Base-by-base conservation (phyloP, 1,140 invertebrate species). In the Zophobas atratus region DNA sequence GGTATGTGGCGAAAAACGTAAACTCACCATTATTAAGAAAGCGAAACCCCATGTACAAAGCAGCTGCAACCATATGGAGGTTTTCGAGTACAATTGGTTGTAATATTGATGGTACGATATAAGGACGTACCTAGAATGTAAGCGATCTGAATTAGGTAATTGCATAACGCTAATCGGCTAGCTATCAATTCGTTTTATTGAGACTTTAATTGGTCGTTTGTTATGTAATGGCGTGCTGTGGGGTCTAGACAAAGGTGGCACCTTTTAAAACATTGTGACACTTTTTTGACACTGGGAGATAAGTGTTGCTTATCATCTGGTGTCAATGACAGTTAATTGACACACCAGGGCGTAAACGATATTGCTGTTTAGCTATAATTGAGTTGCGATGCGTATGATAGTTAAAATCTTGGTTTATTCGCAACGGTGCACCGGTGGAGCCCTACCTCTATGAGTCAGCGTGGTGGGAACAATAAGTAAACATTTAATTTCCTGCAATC, bases 31-130 rank as follows among this genome's bases (percentile, higher is more conserved):
- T 73, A 92, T 86, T 1, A 90, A 86, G 81, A 92, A 91, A 6
- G 91, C 90, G 55, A 94, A 91, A 20, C 90, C 87, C 95, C 95
- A 97, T 55, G 95, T 92, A 49, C 91, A 90, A 4, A 92, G 83
- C 80, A 96, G 88, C 91, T 96, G 95, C 55, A 93, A 78, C 72
- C 88, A 90, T 79, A 95, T 95, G 81, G 92, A 90, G 43, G 88
- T 88, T 34, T 86, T 90, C 49, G 92, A 93, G 87, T 96, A 97
- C 70, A 96, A 89, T 81, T 89, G 89, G 6, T 91, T 89, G 86
- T 96, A 96, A 80, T 92, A 88, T 63, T 92, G 88, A 84, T 94
- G 92, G 83, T 91, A 92, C 3, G 94, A 92, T 82, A 97, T 96
- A 77, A 96, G 85, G 53, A 96, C 92, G 86, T 95, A 96, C 86